Conservation (phyloP, 2,888 invertebrate species). For the Tyria jacobaeae region DNA sequence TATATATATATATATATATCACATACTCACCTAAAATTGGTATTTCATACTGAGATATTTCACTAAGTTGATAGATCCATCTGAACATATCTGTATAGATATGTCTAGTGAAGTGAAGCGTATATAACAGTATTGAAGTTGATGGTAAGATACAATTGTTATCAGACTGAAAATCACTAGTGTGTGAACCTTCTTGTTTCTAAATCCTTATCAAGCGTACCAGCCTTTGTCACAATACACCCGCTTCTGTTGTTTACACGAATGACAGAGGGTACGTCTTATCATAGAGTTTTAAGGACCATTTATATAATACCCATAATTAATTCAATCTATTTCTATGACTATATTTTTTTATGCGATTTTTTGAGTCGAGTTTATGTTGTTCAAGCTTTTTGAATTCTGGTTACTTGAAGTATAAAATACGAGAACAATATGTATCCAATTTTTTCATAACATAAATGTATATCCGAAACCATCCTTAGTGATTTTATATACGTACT, state of each 20-base stretch:
- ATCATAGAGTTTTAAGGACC: constrained; percentile 21
- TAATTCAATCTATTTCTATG: not conserved
- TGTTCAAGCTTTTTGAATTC: not conserved
- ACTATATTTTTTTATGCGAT: not conserved
- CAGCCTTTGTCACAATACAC: constrained; percentile 28
- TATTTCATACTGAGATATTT: constrained; percentile 4
- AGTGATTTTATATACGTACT: too few species aligned
- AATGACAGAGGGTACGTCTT: constrained; percentile 24
- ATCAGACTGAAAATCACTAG: constrained; percentile 14
- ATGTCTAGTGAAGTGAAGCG: constrained; percentile 11
- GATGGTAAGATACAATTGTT: constrained; percentile 13
- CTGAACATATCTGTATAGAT: not conserved
- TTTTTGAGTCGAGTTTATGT: not conserved
- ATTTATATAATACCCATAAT: not conserved
- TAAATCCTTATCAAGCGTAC: not conserved
- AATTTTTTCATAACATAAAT: too few species aligned
- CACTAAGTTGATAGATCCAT: constrained; percentile 2
- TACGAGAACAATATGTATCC: too few species aligned
- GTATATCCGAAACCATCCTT: too few species aligned
- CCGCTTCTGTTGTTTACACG: constrained; percentile 21
- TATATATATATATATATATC: too few species aligned
- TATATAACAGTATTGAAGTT: constrained; percentile 2
- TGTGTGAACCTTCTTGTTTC: constrained; percentile 13
- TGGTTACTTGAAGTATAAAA: not conserved
- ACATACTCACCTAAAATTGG: too few species aligned